A percentile compares a stretch with the other conserved stretches of the same genome.
phyloP scores from a whole-genome alignment of 1,140 invertebrate species.

The Delia radicum region DNA sequence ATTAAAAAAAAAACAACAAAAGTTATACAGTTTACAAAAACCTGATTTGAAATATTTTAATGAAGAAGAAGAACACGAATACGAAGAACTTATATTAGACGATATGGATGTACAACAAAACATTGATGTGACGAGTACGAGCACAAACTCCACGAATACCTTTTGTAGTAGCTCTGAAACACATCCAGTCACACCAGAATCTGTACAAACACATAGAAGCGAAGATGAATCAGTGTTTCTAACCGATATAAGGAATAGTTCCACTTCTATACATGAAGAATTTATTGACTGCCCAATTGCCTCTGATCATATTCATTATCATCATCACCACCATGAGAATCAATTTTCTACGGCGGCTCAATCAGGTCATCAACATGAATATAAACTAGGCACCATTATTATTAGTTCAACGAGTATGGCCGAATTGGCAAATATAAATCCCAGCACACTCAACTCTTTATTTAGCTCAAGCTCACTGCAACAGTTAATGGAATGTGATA shows the following conservation, averaged over 20 bases:
- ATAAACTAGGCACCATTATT: not conserved
- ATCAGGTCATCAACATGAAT: not conserved
- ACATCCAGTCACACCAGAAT: not conserved
- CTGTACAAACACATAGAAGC: not conserved
- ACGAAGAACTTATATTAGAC: not conserved
- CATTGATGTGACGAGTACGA: not conserved
- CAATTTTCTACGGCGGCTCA: not conserved
- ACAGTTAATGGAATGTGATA: too few relatives aligned
- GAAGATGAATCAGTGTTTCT: not conserved
- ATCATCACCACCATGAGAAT: not conserved
- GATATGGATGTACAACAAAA: conserved; percentile 28
- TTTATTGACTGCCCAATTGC: conserved; percentile 14
- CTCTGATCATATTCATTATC: not conserved
- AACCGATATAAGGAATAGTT: not conserved
- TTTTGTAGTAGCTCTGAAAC: not conserved
- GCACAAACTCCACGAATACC: not conserved
- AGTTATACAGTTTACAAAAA: not conserved
- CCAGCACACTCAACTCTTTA: too few relatives aligned
- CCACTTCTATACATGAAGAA: not conserved
- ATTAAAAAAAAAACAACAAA: not conserved
- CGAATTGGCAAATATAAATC: not conserved
- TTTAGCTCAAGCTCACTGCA: too few relatives aligned
- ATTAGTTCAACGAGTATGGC: not conserved
- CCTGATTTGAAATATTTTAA: not conserved
- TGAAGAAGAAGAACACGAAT: not conserved